These are phyloP conservation scores for Pilophorus perplexus DNA, from an alignment of 2,888 invertebrate genomes.

Conservation along the genomic window DNA sequence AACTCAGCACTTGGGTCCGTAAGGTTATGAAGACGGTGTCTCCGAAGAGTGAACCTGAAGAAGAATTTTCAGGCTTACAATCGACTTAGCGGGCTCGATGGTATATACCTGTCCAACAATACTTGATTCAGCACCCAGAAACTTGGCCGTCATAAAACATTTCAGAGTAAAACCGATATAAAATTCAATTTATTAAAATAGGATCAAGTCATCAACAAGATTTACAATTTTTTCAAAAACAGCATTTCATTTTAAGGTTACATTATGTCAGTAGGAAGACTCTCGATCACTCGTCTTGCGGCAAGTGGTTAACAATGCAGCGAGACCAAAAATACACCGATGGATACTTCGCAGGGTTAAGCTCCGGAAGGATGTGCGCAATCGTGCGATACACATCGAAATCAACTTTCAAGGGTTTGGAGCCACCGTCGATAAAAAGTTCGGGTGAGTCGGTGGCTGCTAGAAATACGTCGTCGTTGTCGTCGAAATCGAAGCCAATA, in stretches of 20 bases:
- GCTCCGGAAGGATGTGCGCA: background rate
- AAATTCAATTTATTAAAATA: conserved; percentile 26
- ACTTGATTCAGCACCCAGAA: background rate
- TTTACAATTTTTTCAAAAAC: no score
- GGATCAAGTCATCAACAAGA: no score
- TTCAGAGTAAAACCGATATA: conserved; percentile 4
- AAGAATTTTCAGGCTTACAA: no score
- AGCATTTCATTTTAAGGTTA: no score
- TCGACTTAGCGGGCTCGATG: no score
- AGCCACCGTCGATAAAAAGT: conserved; percentile 16
- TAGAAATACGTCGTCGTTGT: conserved; percentile 6
- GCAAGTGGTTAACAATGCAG: conserved; percentile 30
- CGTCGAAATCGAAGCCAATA: background rate
- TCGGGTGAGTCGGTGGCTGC: conserved; percentile 14
- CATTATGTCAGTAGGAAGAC: no score
- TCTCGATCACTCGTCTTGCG: no score
- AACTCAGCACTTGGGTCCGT: no score
- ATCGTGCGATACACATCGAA: conserved; percentile 18
- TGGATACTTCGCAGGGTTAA: conserved; percentile 4
- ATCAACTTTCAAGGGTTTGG: conserved; percentile 9
- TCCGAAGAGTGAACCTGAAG: no score
- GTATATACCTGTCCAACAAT: no score
- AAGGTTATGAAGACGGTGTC: no score
- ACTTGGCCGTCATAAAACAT: background rate
- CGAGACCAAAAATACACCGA: conserved; percentile 2